Evolutionary conservation across 2,797 vertebrate genomes (phyloP).

Genomic region (Numenius phaeopus): DNA sequence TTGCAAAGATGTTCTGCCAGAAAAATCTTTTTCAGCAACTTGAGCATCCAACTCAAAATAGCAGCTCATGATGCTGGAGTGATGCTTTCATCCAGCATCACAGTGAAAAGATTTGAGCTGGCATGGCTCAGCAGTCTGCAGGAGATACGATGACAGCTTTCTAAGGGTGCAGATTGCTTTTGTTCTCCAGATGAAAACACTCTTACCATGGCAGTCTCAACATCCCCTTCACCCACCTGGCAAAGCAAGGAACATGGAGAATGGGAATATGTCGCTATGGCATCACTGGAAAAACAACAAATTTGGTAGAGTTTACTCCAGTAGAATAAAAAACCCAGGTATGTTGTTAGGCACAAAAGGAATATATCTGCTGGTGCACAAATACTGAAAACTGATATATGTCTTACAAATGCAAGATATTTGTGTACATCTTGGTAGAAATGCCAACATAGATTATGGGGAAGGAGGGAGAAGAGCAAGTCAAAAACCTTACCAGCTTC

Average conservation of each 20-base stretch:
- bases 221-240: constrained; percentile 43
- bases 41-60: constrained; percentile 50
- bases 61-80: constrained; percentile 41
- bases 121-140: constrained; percentile 48
- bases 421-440: background rate
- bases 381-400: background rate
- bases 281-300: background rate
- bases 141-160: constrained; percentile 56
- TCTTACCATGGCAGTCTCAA: constrained; percentile 52
- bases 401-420: background rate
- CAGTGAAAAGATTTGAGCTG: constrained; percentile 42
- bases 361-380: background rate
- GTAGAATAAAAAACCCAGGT: background rate
- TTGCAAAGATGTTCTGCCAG: constrained; percentile 62
- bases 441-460: background rate
- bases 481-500: background rate
- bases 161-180: constrained; percentile 58
- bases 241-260: constrained; percentile 10
- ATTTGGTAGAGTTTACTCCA: background rate
- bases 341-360: background rate
- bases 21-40: constrained; percentile 47
- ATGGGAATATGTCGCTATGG: background rate
- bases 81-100: constrained; percentile 39
- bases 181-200: constrained; percentile 68
- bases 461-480: background rate